phyloP scores from a whole-genome alignment of 2,113 vertebrate genomes.

The Donacobius atricapilla region DNA sequence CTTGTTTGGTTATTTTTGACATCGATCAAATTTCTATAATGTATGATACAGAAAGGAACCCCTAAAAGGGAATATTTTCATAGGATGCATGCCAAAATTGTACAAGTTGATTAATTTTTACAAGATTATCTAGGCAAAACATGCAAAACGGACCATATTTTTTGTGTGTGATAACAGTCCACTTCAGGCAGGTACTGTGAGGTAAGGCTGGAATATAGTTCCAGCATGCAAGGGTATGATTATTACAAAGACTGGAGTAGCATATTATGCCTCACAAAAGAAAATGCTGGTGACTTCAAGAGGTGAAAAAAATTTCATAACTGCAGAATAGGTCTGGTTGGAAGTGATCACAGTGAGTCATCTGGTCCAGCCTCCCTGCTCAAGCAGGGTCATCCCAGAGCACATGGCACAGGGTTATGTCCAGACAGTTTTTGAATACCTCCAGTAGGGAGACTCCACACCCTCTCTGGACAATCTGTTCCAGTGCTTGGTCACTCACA shows the following conservation, averaged over 20 bases:
- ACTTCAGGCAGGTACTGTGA: not conserved
- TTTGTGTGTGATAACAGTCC: not conserved
- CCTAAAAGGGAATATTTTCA: not conserved
- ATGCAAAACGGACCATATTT: not conserved
- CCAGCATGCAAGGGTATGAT: not conserved
- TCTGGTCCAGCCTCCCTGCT: not conserved
- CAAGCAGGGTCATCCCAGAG: not conserved
- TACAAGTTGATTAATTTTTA: not conserved
- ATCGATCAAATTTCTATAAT: not conserved
- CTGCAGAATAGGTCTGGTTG: not conserved
- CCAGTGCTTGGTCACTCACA: fast-evolving
- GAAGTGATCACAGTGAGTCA: not conserved
- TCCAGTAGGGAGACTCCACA: not conserved
- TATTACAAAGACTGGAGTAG: not conserved
- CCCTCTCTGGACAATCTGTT: fast-evolving
- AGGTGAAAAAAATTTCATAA: not conserved
- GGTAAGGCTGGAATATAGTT: not conserved
- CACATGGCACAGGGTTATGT: fast-evolving
- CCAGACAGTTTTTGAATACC: not conserved
- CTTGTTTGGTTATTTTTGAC: not conserved
- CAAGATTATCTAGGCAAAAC: not conserved
- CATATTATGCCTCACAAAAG: not conserved
- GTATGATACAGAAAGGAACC: not conserved
- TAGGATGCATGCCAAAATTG: not conserved
- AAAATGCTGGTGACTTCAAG: not conserved